Evolutionary conservation across 2,888 invertebrate genomes (phyloP).

Genomic region (Brachyopa scutellaris): DNA sequence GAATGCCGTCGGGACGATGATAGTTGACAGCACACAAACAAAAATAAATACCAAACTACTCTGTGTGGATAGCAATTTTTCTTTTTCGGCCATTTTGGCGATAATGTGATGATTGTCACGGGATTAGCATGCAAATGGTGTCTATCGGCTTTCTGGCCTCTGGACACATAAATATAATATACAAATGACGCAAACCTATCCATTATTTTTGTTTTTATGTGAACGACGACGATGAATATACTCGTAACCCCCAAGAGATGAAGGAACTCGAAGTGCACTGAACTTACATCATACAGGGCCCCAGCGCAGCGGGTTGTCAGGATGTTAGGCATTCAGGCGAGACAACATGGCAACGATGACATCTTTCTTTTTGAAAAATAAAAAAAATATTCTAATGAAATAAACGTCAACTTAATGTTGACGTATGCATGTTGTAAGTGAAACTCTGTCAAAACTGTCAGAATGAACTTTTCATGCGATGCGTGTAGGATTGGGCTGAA

Average conservation of each 20-base stretch:
- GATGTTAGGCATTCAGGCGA: neutral
- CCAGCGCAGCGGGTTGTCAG: too few relatives aligned
- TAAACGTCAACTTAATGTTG: conserved; percentile 61
- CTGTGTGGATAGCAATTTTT: conserved; percentile 21
- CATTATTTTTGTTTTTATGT: neutral
- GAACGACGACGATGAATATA: neutral
- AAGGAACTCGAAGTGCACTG: conserved; percentile 14
- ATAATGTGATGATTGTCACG: conserved; percentile 55
- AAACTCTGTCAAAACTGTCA: conserved; percentile 25
- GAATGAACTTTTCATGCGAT: too few relatives aligned
- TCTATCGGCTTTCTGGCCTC: too few relatives aligned
- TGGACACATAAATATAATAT: too few relatives aligned
- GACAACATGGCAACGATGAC: neutral
- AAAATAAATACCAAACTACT: neutral
- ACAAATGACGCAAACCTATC: conserved; percentile 1
- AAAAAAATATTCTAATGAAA: too few relatives aligned
- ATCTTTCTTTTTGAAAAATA: neutral
- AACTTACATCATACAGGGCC: too few relatives aligned
- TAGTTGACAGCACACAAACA: conserved; percentile 26
- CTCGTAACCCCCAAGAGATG: neutral
- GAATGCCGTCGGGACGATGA: conserved; percentile 29
- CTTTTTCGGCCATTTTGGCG: conserved; percentile 40
- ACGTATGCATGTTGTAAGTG: conserved; percentile 45
- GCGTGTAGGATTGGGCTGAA: too few relatives aligned
- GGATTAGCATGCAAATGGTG: conserved; percentile 48